phyloP scores from a whole-genome alignment of 2,888 invertebrate species.

The Belgica antarctica region DNA sequence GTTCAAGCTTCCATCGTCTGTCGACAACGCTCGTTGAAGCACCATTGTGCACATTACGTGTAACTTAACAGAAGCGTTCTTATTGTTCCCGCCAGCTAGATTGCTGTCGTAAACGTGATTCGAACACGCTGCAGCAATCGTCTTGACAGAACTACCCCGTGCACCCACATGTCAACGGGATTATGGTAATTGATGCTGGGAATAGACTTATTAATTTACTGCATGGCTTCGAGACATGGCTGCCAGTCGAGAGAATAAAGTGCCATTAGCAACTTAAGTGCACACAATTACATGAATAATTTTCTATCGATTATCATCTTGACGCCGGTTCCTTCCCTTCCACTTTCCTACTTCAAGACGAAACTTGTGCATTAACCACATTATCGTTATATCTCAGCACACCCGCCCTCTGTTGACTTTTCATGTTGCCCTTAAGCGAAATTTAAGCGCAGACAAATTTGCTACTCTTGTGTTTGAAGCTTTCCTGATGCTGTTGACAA shows the following conservation, averaged over 20 bases:
- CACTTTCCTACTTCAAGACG: no score
- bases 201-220: slow-evolving; percentile 35
- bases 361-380: neutral
- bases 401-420: neutral
- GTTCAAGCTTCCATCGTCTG: no score
- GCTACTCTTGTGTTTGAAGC: neutral
- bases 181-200: slow-evolving; percentile 34
- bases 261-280: no score
- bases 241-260: neutral
- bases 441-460: neutral
- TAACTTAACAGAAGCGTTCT: no score
- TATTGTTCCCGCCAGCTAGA: no score
- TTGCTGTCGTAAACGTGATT: neutral
- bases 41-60: no score
- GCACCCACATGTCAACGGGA: neutral
- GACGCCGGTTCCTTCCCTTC: no score
- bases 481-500: neutral
- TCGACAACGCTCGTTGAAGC: no score
- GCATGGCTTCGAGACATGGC: neutral
- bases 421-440: neutral
- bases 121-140: neutral
- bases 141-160: neutral
- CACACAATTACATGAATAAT: neutral
- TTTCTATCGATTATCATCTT: no score
- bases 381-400: neutral